These are phyloP conservation scores for Chelonoidis abingdonii DNA, from an alignment of 2,113 vertebrate genomes.

Conservation along the genomic window DNA sequence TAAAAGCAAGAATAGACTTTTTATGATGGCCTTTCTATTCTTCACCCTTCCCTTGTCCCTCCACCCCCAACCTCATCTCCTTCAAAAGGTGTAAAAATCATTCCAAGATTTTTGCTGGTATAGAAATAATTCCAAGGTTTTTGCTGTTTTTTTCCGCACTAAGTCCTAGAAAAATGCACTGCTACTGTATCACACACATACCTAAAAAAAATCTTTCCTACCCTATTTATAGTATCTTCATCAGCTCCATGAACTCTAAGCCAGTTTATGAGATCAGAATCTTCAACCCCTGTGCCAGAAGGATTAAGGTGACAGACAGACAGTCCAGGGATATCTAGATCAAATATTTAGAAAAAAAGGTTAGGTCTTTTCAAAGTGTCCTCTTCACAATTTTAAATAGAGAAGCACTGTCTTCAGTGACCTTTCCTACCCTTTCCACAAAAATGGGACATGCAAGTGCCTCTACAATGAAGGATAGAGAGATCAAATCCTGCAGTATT, in stretches of 20 bases:
- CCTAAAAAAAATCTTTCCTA: constrained; percentile 64
- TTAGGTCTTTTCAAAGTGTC: constrained; percentile 48
- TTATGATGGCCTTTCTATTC: background rate
- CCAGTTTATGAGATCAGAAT: constrained; percentile 89
- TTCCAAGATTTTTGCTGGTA: background rate
- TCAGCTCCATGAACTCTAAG: constrained; percentile 88
- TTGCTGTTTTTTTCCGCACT: background rate
- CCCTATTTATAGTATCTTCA: constrained; percentile 89
- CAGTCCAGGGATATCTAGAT: constrained; percentile 81
- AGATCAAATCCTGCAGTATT: background rate
- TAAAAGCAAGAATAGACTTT: background rate
- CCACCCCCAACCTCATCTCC: background rate
- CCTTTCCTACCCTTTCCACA: background rate
- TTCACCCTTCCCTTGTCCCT: background rate
- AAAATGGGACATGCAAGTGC: background rate
- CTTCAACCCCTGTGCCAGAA: constrained; percentile 66
- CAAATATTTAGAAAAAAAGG: background rate
- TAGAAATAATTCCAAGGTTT: background rate
- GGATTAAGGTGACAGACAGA: constrained; percentile 66
- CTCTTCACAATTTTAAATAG: background rate
- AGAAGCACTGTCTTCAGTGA: background rate
- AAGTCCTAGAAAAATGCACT: background rate
- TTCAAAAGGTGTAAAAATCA: background rate
- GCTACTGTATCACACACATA: background rate
- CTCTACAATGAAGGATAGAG: background rate